Percentiles rank a stretch among this genome's conserved stretches.
Evolutionary conservation across 2,888 invertebrate species (phyloP).

Genomic region (Eucera pruinosa): DNA sequence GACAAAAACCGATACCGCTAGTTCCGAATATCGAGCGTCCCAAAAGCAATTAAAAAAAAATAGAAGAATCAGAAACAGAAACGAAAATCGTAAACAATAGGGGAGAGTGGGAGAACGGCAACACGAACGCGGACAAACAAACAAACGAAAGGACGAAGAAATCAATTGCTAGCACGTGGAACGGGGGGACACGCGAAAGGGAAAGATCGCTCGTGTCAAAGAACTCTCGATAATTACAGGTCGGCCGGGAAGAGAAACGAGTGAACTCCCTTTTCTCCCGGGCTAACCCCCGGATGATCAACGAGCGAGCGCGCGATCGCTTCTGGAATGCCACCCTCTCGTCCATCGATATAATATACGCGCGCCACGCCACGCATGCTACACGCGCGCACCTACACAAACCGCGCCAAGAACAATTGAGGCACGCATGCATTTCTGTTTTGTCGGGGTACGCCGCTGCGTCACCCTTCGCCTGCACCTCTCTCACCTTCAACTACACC

Average conservation of each 20-base stretch:
- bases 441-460: constrained; percentile 62
- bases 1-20: constrained; percentile 4
- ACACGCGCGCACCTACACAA: constrained; percentile 6
- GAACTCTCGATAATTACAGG: constrained; percentile 60
- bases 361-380: constrained; percentile 22
- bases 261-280: constrained; percentile 46
- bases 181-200: too few species aligned
- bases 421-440: constrained; percentile 78
- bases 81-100: background rate
- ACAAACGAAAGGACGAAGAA: constrained; percentile 16
- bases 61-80: background rate
- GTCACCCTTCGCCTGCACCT: constrained; percentile 50
- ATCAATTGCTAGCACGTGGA: constrained; percentile 36
- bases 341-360: constrained; percentile 54
- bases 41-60: constrained; percentile 18
- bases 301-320: constrained; percentile 53
- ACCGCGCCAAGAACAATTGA: constrained; percentile 74
- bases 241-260: constrained; percentile 53
- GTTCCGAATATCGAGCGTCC: constrained; percentile 4
- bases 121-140: constrained; percentile 1
- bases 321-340: constrained; percentile 50
- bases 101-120: background rate
- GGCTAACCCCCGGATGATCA: constrained; percentile 57
- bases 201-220: constrained; percentile 56
- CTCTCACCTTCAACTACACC: constrained; percentile 39